These are phyloP conservation scores for Globicephala melas DNA, from an alignment of 2,113 vertebrate species.

Conservation along the genomic window DNA sequence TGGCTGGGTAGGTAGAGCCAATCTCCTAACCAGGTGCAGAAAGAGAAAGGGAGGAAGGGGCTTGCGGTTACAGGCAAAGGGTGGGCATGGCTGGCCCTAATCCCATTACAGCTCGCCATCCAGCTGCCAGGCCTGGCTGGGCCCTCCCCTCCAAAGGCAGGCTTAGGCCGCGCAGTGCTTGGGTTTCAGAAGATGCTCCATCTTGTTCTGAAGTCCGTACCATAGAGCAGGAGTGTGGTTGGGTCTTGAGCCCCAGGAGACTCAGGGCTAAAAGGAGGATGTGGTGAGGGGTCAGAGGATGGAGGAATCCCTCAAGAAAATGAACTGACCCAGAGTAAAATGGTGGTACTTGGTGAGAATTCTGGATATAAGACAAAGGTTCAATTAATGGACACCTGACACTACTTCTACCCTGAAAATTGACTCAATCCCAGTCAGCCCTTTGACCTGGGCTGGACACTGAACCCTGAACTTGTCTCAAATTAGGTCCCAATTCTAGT, in stretches of 20 bases:
- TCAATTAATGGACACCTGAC: background rate
- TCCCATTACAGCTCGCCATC: conserved; percentile 61
- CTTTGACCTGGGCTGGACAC: background rate
- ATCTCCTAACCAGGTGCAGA: conserved; percentile 43
- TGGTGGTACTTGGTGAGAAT: background rate
- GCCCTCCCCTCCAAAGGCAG: background rate
- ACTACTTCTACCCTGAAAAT: background rate
- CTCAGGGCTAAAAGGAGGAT: background rate
- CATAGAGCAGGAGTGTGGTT: background rate
- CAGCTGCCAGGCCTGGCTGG: conserved; percentile 46
- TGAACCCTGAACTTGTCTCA: background rate
- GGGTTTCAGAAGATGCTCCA: background rate
- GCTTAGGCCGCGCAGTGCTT: background rate
- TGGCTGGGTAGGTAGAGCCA: background rate
- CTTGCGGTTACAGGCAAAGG: background rate
- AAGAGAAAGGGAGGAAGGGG: background rate
- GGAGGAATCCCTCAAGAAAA: background rate
- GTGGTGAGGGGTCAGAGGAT: background rate
- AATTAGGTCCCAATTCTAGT: background rate
- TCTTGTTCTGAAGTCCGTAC: background rate
- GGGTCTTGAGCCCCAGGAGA: background rate
- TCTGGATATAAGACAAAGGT: background rate
- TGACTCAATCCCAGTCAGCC: background rate
- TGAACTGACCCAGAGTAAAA: background rate
- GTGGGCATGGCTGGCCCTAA: conserved; percentile 23